Percentiles rank a stretch among this genome's conserved stretches.
These are phyloP conservation scores for Stigmatopora nigra DNA, from an alignment of 2,113 vertebrate genomes.

Conservation along the genomic window DNA sequence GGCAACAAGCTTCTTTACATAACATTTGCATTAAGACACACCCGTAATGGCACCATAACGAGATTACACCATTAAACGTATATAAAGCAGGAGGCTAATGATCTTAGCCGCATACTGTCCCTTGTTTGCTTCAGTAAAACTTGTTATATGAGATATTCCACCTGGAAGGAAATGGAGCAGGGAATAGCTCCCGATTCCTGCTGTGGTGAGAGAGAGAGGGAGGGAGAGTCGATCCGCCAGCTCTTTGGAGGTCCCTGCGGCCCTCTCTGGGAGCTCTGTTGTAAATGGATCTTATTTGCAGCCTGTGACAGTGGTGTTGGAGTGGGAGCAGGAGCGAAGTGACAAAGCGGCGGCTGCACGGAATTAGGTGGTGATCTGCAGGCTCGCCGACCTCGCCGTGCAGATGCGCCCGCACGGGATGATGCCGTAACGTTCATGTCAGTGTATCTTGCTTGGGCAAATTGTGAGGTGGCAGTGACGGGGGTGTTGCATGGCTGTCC, in stretches of 20 bases:
- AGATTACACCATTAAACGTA: slow-evolving; percentile 27
- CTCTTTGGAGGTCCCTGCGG: slow-evolving; percentile 41
- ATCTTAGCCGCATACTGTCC: slow-evolving; percentile 13
- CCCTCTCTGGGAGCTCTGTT: slow-evolving; percentile 30
- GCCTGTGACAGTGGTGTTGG: slow-evolving; percentile 30
- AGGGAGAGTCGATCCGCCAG: slow-evolving; percentile 30
- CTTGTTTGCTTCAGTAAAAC: slow-evolving; percentile 43
- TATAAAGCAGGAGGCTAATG: slow-evolving; percentile 36
- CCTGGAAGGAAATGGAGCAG: slow-evolving; percentile 61
- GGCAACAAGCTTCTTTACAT: slow-evolving; percentile 18
- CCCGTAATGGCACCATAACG: slow-evolving; percentile 26
- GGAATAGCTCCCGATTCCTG: slow-evolving; percentile 42
- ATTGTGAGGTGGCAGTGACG: slow-evolving; percentile 1
- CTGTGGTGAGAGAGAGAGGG: slow-evolving; percentile 33
- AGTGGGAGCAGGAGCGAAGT: slow-evolving; percentile 4
- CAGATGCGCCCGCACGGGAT: slow-evolving; percentile 4
- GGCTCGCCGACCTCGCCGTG: slow-evolving; percentile 23
- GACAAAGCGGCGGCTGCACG: slow-evolving; percentile 21
- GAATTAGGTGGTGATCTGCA: slow-evolving; percentile 14
- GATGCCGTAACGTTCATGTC: slow-evolving; percentile 13
- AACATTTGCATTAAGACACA: slow-evolving; percentile 24
- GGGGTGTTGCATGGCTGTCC: slow-evolving; percentile 24
- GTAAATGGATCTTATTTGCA: slow-evolving; percentile 52
- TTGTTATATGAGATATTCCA: slow-evolving; percentile 54
- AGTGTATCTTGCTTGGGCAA: slow-evolving; percentile 9